Evolutionary conservation across 2,888 invertebrate genomes (phyloP), one percentile per base, ranked within the genome.

Genomic region (Cephus runcator): DNA sequence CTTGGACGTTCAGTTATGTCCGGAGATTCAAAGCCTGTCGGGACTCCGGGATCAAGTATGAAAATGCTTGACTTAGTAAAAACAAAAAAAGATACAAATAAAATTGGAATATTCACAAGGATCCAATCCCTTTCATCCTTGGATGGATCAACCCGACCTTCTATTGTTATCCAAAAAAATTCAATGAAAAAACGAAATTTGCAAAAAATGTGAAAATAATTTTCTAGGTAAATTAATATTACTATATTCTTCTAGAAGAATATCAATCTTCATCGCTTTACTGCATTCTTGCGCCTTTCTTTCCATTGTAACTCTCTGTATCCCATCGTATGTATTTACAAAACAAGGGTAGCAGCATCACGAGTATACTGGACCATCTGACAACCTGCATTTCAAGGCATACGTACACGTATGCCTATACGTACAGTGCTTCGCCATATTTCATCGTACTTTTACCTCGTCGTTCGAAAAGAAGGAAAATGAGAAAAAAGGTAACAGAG

Each of bases 401-500:
- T 9, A 56, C 56, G 23, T 56, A 56, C 23, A 23, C 23, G 23
- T 56, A 56, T 56, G 23, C 23, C 56, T 23, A 56, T 56, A 56
- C 23, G 23, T 56, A 23, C 2, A 9, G 56, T 56, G 23, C 56
- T 23, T 56, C 23, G 56, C 56, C 35, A 34, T n/a, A 35, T 77
- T 77, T 77, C 69, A 73, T 77, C 69, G 34, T 30, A 56, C 35
- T 73, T 56, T 74, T 74, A 68, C 69, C 69, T 74, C 56, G 74
- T 73, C 69, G 23, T 56, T 2, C 56, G 56, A 56, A 56, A 56
- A 56, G 56, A 56, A 56, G 56, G 35, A 75, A 81, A 79, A 79
- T 78, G 77, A 71, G 69, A 78, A 69, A 81, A 79, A 82, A 77
- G 77, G 77, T 76, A 75, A 75, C 68, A 71, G 56, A 56, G 56